phyloP scores from a whole-genome alignment of 2,888 invertebrate genomes.

The Deladenus siricidicola region DNA sequence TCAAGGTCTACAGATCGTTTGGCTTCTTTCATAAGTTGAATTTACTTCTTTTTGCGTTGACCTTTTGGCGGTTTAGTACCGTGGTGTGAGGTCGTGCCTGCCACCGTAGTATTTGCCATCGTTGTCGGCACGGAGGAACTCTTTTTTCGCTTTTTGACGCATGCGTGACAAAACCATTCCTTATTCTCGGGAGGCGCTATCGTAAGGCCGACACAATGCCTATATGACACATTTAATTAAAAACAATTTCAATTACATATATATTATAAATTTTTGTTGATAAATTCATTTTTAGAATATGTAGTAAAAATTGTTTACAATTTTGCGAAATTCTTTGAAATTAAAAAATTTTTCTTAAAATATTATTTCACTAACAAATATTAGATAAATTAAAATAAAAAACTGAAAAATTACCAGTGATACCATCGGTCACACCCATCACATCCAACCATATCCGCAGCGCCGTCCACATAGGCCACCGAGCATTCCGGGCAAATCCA shows the following conservation, averaged over 20 bases:
- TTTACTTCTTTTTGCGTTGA: too few relatives aligned
- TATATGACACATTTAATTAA: too few relatives aligned
- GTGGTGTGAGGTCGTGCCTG: too few relatives aligned
- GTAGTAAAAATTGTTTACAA: neutral
- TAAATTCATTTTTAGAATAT: neutral
- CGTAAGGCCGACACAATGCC: slow-evolving; percentile 45
- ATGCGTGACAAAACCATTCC: slow-evolving; percentile 42
- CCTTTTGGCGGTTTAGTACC: too few relatives aligned
- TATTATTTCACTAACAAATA: neutral
- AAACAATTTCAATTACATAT: too few relatives aligned
- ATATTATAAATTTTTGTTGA: too few relatives aligned
- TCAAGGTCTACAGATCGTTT: too few relatives aligned
- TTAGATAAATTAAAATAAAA: neutral
- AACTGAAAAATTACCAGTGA: slow-evolving; percentile 38
- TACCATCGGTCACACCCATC: slow-evolving; percentile 50
- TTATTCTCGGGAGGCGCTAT: slow-evolving; percentile 38
- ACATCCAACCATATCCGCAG: slow-evolving; percentile 48
- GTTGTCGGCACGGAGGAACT: neutral
- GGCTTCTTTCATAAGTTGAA: too few relatives aligned
- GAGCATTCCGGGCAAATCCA: slow-evolving; percentile 51
- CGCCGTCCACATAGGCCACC: slow-evolving; percentile 48
- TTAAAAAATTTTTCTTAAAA: neutral
- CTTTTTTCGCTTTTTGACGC: slow-evolving; percentile 32
- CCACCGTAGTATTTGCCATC: neutral
- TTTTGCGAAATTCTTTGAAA: neutral